phyloP scores from a whole-genome alignment of 2,113 vertebrate genomes.

The Plecotus auritus region DNA sequence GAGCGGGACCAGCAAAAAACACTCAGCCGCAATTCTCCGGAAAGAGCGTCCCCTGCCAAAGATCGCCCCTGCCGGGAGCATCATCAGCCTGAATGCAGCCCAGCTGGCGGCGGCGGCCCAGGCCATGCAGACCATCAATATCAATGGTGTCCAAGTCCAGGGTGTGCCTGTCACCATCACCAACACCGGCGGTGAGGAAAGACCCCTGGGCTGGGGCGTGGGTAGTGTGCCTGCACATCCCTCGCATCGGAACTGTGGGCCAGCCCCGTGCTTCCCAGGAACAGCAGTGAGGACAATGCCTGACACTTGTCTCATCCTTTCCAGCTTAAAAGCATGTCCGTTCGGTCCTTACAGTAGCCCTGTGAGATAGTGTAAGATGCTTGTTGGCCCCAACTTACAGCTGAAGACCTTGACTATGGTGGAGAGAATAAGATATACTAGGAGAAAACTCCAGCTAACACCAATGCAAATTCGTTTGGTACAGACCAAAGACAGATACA shows the following conservation, averaged over 20 bases:
- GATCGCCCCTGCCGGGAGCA: constrained; percentile 92
- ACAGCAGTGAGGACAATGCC: neutral
- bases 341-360: neutral
- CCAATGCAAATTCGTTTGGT: neutral
- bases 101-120: constrained; percentile 90
- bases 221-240: neutral
- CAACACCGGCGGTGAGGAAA: constrained; percentile 87
- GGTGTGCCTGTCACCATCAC: constrained; percentile 97
- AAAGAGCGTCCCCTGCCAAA: constrained; percentile 94
- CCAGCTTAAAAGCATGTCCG: neutral
- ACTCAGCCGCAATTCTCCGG: constrained; percentile 70
- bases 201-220: neutral
- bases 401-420: neutral
- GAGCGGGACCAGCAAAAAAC: constrained; percentile 76
- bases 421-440: neutral
- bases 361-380: neutral
- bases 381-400: neutral
- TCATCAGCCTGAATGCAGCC: constrained; percentile 89
- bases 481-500: neutral
- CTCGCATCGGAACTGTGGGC: neutral
- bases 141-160: constrained; percentile 96
- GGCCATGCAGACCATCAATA: constrained; percentile 96
- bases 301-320: neutral
- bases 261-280: neutral
- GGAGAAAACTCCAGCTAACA: neutral